A percentile compares a stretch with the other conserved stretches of the same genome.
Evolutionary conservation across 2,113 vertebrate genomes (phyloP).

Genomic region (Myodes glareolus): DNA sequence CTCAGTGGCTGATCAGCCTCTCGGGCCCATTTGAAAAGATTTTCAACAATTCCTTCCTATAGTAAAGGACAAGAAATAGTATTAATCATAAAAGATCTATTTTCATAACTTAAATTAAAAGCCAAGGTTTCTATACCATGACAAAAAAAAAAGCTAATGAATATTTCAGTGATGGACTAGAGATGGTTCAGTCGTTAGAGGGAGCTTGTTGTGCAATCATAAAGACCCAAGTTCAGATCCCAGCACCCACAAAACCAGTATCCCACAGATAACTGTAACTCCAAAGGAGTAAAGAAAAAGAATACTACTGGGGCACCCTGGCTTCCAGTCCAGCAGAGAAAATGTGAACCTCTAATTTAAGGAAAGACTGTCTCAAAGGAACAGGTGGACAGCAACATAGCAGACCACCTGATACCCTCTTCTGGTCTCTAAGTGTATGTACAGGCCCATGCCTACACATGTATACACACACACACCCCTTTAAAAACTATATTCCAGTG

Average conservation of each 20-base stretch:
- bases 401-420: too few species aligned
- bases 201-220: not conserved
- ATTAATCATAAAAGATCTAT: not conserved
- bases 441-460: not conserved
- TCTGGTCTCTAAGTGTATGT: not conserved
- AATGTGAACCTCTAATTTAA: not conserved
- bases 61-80: conserved; percentile 63
- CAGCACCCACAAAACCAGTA: not conserved
- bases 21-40: conserved; percentile 97
- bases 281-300: not conserved
- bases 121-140: conserved; percentile 19
- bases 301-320: not conserved
- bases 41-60: conserved; percentile 98
- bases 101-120: conserved; percentile 56
- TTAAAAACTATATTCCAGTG: not conserved
- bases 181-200: not conserved
- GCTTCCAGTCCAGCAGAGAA: not conserved
- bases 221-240: not conserved
- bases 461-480: not conserved
- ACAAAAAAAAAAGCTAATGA: not conserved
- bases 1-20: conserved; percentile 96
- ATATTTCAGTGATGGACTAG: not conserved
- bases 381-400: not conserved
- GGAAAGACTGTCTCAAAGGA: not conserved
- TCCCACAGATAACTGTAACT: not conserved